phyloP scores from a whole-genome alignment of 2,113 vertebrate species.

The Myanophis thanlyinensis region DNA sequence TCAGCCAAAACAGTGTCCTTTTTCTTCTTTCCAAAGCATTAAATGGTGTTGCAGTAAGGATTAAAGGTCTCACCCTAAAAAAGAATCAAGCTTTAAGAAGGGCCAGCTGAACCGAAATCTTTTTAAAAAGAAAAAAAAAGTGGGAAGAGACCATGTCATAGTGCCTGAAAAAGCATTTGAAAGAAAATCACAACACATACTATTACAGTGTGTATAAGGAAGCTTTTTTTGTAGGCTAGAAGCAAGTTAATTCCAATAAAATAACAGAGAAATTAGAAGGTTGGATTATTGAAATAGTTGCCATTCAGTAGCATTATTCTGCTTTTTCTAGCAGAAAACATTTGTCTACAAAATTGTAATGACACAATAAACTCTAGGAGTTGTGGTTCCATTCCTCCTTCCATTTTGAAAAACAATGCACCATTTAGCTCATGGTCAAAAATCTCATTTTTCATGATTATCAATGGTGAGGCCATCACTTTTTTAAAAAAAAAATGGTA shows the following conservation, averaged over 20 bases:
- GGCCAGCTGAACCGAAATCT: background rate
- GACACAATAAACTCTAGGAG: background rate
- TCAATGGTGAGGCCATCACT: background rate
- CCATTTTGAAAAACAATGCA: background rate
- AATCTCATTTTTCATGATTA: background rate
- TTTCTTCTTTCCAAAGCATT: background rate
- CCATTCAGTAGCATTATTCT: background rate
- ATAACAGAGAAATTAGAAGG: background rate
- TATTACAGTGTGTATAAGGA: background rate
- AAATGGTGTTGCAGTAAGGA: background rate
- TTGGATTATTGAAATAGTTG: background rate
- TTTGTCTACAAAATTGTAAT: background rate
- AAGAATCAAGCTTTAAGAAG: background rate
- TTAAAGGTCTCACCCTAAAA: background rate
- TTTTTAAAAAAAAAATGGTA: background rate
- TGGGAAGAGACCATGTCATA: background rate
- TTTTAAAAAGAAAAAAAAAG: background rate
- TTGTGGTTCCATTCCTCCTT: background rate
- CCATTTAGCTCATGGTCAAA: background rate
- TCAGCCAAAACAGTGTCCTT: background rate
- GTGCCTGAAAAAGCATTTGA: background rate
- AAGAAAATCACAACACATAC: background rate
- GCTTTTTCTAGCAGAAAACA: background rate
- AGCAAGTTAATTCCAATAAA: background rate
- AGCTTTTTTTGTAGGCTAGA: background rate